Percentiles rank a stretch among this genome's conserved stretches.
Evolutionary conservation across 2,888 invertebrate species (phyloP).

Genomic region (Caenorhabditis sp.): DNA sequence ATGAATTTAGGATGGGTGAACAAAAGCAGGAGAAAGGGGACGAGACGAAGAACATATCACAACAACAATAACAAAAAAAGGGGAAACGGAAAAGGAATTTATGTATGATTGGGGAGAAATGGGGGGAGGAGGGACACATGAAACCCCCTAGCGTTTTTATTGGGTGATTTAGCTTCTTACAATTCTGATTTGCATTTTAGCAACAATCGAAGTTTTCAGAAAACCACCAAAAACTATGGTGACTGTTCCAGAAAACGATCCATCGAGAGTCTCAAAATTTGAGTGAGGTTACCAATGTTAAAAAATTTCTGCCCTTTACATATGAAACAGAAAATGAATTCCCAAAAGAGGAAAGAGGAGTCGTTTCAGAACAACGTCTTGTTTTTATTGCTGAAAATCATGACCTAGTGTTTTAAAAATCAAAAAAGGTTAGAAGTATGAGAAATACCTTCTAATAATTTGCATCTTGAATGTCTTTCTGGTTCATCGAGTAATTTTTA

Average conservation of each 20-base stretch:
- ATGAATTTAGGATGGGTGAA: constrained; percentile 1
- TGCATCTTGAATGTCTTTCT: no score
- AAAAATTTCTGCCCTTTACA: no score
- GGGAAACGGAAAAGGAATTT: not conserved
- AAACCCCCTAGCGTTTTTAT: not conserved
- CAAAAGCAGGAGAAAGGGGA: not conserved
- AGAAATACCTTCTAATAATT: no score
- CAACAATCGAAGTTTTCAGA: not conserved
- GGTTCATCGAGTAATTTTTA: no score
- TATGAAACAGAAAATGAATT: no score
- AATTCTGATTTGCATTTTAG: not conserved
- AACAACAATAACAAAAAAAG: not conserved
- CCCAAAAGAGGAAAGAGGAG: no score
- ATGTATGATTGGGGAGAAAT: not conserved
- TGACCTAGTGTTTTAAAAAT: no score
- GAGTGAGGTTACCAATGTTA: no score
- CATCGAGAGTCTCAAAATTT: no score
- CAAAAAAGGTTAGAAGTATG: no score
- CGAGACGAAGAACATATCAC: not conserved
- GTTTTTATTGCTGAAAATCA: no score
- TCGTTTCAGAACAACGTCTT: no score
- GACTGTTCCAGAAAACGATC: not conserved
- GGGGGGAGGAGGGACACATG: not conserved
- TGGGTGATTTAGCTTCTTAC: not conserved
- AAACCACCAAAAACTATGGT: not conserved